Evolutionary conservation across 2,797 vertebrate genomes (phyloP).

Genomic region (Anguilla marmorata): DNA sequence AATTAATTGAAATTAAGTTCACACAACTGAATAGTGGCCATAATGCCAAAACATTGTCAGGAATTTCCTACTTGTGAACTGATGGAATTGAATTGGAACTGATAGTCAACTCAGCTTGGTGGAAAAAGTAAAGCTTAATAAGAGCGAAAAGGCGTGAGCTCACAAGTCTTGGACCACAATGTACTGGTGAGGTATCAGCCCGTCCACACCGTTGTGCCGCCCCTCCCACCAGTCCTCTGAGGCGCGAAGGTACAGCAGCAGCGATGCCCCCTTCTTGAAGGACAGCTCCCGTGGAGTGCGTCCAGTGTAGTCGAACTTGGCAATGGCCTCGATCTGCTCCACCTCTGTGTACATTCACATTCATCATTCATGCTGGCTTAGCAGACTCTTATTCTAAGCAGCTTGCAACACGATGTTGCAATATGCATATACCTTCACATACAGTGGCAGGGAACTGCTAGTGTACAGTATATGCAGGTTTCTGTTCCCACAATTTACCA

Average conservation of each 20-base stretch:
- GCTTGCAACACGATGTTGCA: neutral
- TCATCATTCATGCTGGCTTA: neutral
- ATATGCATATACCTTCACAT: neutral
- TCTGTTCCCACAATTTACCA: neutral
- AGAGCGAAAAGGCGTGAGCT: conserved; percentile 59
- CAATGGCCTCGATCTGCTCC: conserved; percentile 98
- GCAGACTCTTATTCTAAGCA: neutral
- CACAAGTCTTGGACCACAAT: conserved; percentile 99
- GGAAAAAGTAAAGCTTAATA: neutral
- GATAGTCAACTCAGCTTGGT: neutral
- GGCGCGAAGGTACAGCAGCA: conserved; percentile 91
- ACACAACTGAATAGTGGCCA: neutral
- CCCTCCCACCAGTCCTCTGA: conserved; percentile 99
- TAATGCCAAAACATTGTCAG: neutral
- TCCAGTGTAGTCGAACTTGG: conserved; percentile 94
- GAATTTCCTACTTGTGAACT: neutral
- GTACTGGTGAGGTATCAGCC: conserved; percentile 98
- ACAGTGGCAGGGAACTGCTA: neutral
- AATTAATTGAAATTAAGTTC: neutral
- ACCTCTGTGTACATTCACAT: conserved; percentile 73
- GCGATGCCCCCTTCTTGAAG: conserved; percentile 96
- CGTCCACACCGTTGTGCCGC: conserved; percentile 93
- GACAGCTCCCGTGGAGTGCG: conserved; percentile 91
- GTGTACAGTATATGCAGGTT: neutral
- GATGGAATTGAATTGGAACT: neutral